phyloP scores from a whole-genome alignment of 2,797 vertebrate genomes.

The Dicrostonyx torquatus region DNA sequence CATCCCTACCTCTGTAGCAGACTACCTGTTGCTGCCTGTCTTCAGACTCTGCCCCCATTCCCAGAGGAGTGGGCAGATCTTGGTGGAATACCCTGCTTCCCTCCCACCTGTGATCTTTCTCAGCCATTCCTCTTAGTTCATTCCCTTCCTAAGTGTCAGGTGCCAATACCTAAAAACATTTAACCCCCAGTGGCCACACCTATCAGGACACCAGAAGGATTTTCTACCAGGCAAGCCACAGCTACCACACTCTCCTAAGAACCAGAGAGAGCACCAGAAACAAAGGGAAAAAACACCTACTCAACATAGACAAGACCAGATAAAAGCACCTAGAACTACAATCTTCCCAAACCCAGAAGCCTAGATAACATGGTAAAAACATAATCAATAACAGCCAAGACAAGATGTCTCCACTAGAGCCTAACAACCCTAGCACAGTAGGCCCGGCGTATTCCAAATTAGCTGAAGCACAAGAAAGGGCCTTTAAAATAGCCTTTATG shows the following conservation, averaged over 20 bases:
- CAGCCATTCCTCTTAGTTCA: background rate
- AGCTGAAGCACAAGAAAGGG: background rate
- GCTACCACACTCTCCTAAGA: background rate
- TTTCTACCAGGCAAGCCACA: background rate
- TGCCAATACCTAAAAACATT: background rate
- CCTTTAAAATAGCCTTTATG: background rate
- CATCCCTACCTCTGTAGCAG: background rate
- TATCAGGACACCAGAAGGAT: background rate
- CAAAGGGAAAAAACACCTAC: background rate
- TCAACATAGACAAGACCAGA: background rate
- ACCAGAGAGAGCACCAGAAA: background rate
- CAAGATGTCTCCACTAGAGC: background rate
- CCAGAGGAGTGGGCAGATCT: background rate
- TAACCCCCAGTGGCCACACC: background rate
- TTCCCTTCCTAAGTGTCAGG: background rate
- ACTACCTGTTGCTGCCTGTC: background rate
- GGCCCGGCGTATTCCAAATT: background rate
- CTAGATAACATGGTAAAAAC: background rate
- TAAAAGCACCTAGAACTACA: background rate
- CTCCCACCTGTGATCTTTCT: background rate
- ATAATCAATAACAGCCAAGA: background rate
- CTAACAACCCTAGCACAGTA: background rate
- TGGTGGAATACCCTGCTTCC: background rate
- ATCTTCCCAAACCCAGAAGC: background rate
- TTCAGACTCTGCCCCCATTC: background rate